Conservation (phyloP, 2,113 vertebrate species). For the Hystrix brachyura region DNA sequence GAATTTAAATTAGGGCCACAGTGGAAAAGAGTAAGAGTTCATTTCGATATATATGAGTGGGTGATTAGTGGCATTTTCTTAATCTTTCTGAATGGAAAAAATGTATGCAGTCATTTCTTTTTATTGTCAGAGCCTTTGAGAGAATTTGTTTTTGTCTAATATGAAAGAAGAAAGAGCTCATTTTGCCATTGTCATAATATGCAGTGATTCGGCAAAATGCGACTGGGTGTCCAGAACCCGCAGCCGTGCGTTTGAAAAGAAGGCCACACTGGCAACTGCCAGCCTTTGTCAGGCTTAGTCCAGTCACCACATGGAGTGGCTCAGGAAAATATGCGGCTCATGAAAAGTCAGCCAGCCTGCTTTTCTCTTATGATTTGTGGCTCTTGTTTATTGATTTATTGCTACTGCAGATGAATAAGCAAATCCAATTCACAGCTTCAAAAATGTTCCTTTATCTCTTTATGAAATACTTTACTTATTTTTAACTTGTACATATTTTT, state of each 20-base stretch:
- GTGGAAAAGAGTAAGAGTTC: slow-evolving; percentile 41
- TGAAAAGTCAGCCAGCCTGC: slow-evolving; percentile 9
- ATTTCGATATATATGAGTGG: slow-evolving; percentile 42
- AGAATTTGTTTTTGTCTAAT: slow-evolving; percentile 59
- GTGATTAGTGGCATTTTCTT: slow-evolving; percentile 67
- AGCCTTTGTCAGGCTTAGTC: neutral
- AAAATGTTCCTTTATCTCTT: slow-evolving; percentile 7
- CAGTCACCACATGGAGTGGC: neutral
- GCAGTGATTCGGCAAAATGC: slow-evolving; percentile 72
- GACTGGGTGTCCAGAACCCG: neutral
- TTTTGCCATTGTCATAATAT: slow-evolving; percentile 26
- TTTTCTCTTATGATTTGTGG: slow-evolving; percentile 35
- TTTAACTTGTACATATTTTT: neutral
- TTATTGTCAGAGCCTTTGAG: slow-evolving; percentile 13
- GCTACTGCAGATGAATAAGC: slow-evolving; percentile 31
- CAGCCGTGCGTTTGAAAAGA: neutral
- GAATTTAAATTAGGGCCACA: neutral
- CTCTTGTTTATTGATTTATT: neutral
- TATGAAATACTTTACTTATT: neutral
- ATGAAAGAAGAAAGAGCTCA: slow-evolving; percentile 57
- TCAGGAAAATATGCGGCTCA: neutral
- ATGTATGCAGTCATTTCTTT: slow-evolving; percentile 47
- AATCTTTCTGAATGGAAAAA: slow-evolving; percentile 74
- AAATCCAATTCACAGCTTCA: slow-evolving; percentile 6
- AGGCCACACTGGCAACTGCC: neutral